Base-by-base conservation (phyloP, 2,888 invertebrate species). In the Folsomia manolachei region DNA sequence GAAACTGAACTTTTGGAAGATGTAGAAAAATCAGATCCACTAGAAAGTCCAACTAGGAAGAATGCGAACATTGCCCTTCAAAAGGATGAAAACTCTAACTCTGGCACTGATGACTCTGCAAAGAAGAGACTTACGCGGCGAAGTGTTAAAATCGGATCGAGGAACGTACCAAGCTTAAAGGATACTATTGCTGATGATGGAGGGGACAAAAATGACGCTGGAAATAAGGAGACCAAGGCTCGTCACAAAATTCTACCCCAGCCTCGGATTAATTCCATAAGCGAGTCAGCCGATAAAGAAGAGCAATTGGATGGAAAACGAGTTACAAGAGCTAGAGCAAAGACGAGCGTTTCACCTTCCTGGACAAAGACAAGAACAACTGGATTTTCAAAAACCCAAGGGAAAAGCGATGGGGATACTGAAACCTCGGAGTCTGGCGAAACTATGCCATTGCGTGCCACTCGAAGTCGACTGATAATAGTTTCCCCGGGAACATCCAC, bases 51-150 rank as follows among this genome's bases (percentile, higher is more conserved):
- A n/a, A n/a, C n/a, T n/a, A n/a, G n/a, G n/a, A n/a, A n/a, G n/a
- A n/a, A n/a, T n/a, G n/a, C n/a, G n/a, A n/a, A n/a, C n/a, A n/a
- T n/a, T n/a, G n/a, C n/a, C n/a, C n/a, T n/a, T n/a, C n/a, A n/a
- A n/a, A n/a, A n/a, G n/a, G 70, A 70, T 25, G 70, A 70, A 2
- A 70, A 63, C 53, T 70, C 70, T 1, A 70, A 70, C 27, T 70
- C 70, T 23, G 70, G 53, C 0, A 19, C 27, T 24, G 70, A 70
- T 23, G 53, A 27, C 19, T 7, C 18, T 1, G 23, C 39, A 2
- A 70, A 70, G 21, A 62, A 51, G 51, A 51, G 70, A 2, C 24
- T 70, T 19, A 70, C 70, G 0, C 24, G 70, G 18, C 21, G 70
- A 18, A 51, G 63, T 2, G 53, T 24, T 7, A 70, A 63, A 52